Base-by-base conservation (phyloP, 2,888 invertebrate genomes). In the Chorisops tibialis region DNA sequence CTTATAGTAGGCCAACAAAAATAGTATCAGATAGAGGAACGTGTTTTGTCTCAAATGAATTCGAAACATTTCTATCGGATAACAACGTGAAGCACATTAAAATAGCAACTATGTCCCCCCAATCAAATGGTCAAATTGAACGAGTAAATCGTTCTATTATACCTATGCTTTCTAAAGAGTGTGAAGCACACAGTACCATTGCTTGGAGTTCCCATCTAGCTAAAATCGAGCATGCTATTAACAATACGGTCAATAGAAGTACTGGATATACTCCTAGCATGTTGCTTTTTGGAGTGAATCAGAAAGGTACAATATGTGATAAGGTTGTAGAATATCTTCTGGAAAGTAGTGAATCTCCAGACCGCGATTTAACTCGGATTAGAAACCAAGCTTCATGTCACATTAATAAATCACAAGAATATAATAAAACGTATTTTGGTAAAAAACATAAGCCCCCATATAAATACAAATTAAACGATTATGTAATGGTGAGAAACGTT, bases 351-450 rank as follows among this genome's bases (percentile, higher is more conserved):
- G 24, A 24, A 7, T 24, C 4, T 5, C 24, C n/a, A n/a, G 54
- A 58, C 2, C 43, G 68, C 5, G 58, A 69, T 24, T 7, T 24
- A 24, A 24, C 24, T 24, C 24, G 7, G 24, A 24, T 5, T 7
- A 7, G 24, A 24, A 24, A 56, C 5, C 38, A 65, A 5, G 58
- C 50, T 14, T 43, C 7, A n/a, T n/a, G n/a, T n/a, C n/a, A 14
- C 1, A 43, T 66, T 5, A 72, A 70, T 22, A 66, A 66, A 39
- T 48, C 7, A 4, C 69, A 72, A 51, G 19, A 54, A 5, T 65
- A 68, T 19, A 70, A 68, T 58, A 58, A 70, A 56, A 52, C 22
- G 18, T n/a, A 51, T 59, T 70, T 65, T 63, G 65, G 73, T 62
- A 69, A 56, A n/a, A 70, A 63, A 49, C 69, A 64, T 12, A 71